phyloP scores from a whole-genome alignment of 2,113 vertebrate species.

The Heteronetta atricapilla region DNA sequence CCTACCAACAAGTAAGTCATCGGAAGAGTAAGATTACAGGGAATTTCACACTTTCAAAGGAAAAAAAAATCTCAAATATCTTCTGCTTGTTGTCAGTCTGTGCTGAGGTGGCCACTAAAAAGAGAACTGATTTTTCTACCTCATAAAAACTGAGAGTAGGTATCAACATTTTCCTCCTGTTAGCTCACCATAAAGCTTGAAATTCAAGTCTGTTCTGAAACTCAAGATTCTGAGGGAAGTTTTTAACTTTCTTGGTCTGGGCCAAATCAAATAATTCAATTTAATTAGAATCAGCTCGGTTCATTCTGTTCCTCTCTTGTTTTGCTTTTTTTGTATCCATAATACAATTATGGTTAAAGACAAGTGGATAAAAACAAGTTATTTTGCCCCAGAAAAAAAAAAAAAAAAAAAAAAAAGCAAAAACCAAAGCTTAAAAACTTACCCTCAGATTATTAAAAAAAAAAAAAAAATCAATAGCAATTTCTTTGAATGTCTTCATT shows the following conservation, averaged over 20 bases:
- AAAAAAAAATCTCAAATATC: neutral
- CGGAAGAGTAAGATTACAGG: neutral
- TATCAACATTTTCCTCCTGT: rapidly evolving
- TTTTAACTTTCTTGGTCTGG: neutral
- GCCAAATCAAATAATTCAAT: neutral
- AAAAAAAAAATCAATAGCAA: neutral
- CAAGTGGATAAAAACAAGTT: neutral
- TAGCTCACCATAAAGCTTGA: neutral
- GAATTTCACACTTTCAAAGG: neutral
- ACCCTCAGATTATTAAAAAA: neutral
- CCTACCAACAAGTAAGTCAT: neutral
- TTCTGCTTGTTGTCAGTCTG: neutral
- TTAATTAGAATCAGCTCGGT: neutral
- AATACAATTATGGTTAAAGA: neutral
- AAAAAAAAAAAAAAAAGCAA: neutral
- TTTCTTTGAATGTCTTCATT: neutral
- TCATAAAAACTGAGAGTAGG: neutral
- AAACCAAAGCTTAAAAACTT: neutral
- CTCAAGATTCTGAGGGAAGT: neutral
- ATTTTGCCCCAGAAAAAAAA: neutral
- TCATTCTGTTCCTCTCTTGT: neutral
- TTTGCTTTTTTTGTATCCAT: neutral
- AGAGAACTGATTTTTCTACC: neutral
- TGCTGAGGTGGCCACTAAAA: neutral
- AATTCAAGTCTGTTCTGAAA: neutral